A percentile compares a stretch with the other conserved stretches of the same genome.
phyloP scores from a whole-genome alignment of 2,113 vertebrate species.

The Astatoreochromis straeleni region DNA sequence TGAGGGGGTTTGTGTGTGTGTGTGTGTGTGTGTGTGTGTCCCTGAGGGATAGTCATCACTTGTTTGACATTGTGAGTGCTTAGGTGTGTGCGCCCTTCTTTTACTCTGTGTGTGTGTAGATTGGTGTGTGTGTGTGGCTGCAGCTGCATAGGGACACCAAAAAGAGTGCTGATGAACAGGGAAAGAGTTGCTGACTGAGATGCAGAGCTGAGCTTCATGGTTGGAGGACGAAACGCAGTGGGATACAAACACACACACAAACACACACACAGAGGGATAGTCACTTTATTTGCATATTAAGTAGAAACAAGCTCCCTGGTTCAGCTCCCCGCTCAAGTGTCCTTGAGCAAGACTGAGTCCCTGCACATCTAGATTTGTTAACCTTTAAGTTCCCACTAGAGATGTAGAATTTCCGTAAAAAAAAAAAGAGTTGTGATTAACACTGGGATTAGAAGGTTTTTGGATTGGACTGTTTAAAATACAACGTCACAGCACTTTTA shows the following conservation, averaged over 20 bases:
- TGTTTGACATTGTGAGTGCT: conserved; percentile 10
- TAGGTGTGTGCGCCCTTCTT: not conserved
- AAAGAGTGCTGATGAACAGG: conserved; percentile 56
- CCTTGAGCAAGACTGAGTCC: not conserved
- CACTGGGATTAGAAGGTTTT: not conserved
- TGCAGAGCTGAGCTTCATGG: conserved; percentile 18
- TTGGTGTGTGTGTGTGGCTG: not conserved
- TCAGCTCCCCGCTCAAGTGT: not conserved
- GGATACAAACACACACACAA: not conserved
- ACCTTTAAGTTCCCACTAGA: not conserved
- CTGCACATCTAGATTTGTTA: not conserved
- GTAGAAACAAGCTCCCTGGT: not conserved
- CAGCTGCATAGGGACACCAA: conserved; percentile 32
- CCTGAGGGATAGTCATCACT: not conserved
- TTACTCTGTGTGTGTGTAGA: not conserved
- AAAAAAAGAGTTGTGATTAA: not conserved
- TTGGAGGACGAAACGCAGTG: conserved; percentile 34
- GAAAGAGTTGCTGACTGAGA: conserved; percentile 56
- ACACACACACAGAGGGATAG: not conserved
- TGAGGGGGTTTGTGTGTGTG: not conserved
- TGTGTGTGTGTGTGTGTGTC: not conserved
- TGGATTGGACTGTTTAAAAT: not conserved
- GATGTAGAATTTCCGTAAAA: not conserved
- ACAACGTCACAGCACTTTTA: not conserved
- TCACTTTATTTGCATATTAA: not conserved